phyloP scores from a whole-genome alignment of 2,113 vertebrate species.

The Ginglymostoma cirratum region DNA sequence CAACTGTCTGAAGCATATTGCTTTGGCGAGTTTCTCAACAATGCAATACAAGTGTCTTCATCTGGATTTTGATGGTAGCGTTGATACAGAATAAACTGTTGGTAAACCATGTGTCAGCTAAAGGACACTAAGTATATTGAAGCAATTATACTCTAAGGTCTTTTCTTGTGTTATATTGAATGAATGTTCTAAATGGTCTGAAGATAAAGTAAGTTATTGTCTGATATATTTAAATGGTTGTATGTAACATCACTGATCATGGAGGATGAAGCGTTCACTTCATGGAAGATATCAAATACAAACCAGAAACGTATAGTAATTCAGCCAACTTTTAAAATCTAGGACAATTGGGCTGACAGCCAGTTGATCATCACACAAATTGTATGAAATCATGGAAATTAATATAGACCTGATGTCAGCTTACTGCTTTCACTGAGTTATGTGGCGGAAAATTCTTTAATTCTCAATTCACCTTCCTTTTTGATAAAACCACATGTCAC shows the following conservation, averaged over 20 bases:
- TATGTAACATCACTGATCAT: not conserved
- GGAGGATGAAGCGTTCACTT: too few species aligned
- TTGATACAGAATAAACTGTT: not conserved
- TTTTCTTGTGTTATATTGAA: not conserved
- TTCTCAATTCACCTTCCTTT: not conserved
- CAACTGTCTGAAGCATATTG: not conserved
- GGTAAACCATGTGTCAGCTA: not conserved
- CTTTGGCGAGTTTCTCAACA: not conserved
- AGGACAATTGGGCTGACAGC: not conserved
- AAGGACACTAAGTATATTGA: not conserved
- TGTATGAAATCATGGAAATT: not conserved
- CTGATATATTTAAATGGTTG: not conserved
- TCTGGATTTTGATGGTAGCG: not conserved
- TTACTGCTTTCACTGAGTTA: not conserved
- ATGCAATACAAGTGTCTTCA: not conserved
- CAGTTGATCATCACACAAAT: not conserved
- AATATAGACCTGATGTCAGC: not conserved
- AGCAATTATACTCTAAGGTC: not conserved
- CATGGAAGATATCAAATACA: not conserved
- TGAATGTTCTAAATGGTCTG: not conserved
- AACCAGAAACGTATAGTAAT: not conserved
- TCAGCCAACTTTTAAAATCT: not conserved
- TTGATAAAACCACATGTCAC: not conserved
- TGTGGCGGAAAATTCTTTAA: not conserved
- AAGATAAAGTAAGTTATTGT: not conserved